phyloP scores from a whole-genome alignment of 2,888 invertebrate species.

The Nebria salina region DNA sequence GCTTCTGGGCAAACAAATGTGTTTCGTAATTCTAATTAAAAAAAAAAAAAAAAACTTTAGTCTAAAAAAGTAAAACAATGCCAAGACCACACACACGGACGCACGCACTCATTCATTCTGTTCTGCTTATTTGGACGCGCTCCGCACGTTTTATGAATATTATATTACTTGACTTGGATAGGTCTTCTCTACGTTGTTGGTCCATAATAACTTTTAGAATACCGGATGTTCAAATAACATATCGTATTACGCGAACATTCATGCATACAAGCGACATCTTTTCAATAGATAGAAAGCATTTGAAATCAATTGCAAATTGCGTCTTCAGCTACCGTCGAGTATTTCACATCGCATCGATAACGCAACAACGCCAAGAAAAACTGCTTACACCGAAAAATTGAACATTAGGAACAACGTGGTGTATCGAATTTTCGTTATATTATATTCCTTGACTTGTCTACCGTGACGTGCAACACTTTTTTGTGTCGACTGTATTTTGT shows the following conservation, averaged over 20 bases:
- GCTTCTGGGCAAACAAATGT: background rate
- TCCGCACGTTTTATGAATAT: conserved; percentile 15
- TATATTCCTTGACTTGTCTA: conserved; percentile 17
- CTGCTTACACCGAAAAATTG: conserved; percentile 2
- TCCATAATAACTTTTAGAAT: background rate
- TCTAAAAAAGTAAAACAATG: conserved; percentile 7
- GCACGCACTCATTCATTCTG: background rate
- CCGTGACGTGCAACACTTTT: background rate
- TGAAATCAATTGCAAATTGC: background rate
- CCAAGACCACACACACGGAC: conserved; percentile 6
- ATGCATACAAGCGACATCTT: background rate
- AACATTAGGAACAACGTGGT: conserved; percentile 5
- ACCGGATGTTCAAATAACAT: conserved; percentile 18
- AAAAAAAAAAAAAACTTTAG: background rate
- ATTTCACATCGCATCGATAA: background rate
- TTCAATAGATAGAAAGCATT: background rate
- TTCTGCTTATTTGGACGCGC: conserved; percentile 5
- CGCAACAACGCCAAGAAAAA: background rate
- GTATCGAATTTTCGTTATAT: conserved; percentile 15
- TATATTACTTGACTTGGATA: conserved; percentile 11
- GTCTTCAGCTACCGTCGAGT: background rate
- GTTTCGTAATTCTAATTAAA: background rate
- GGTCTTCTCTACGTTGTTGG: conserved; percentile 2
- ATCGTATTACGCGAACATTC: conserved; percentile 9
- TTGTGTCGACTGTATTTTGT: background rate